Conservation (phyloP, 2,888 invertebrate genomes). For the Ormyrus pomaceus region DNA sequence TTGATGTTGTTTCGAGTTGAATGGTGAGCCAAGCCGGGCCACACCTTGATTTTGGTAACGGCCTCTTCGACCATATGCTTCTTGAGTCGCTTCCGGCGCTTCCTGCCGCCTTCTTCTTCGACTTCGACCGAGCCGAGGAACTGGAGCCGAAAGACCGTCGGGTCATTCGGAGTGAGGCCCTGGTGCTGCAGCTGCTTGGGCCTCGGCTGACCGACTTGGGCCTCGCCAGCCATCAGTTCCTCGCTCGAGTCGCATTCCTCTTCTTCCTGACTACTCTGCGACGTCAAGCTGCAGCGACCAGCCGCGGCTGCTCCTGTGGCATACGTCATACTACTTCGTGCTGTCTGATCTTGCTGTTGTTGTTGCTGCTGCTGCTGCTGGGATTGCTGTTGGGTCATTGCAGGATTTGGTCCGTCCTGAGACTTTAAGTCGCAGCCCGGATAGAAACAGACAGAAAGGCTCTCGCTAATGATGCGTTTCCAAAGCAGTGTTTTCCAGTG, state of each 20-base stretch:
- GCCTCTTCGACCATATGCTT: slow-evolving; percentile 93
- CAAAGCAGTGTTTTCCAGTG: slow-evolving; percentile 2
- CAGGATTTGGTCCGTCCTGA: slow-evolving; percentile 37
- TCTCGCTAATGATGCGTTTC: slow-evolving; percentile 18
- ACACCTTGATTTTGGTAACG: slow-evolving; percentile 89
- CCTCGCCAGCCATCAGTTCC: slow-evolving; percentile 68
- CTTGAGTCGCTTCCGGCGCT: slow-evolving; percentile 87
- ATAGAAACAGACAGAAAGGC: slow-evolving; percentile 25
- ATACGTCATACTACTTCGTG: slow-evolving; percentile 56
- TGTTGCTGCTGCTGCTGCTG: slow-evolving; percentile 3
- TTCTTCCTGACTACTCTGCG: slow-evolving; percentile 72
- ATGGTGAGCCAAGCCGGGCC: not conserved
- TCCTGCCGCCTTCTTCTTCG: slow-evolving; percentile 85
- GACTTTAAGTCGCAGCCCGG: slow-evolving; percentile 23
- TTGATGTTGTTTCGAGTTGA: too few species aligned
- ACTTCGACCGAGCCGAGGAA: slow-evolving; percentile 92
- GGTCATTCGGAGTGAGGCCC: slow-evolving; percentile 69
- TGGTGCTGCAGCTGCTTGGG: slow-evolving; percentile 63
- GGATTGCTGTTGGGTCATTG: slow-evolving; percentile 9
- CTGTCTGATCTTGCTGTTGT: not conserved
- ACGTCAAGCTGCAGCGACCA: slow-evolving; percentile 69
- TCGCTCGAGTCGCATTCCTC: slow-evolving; percentile 75
- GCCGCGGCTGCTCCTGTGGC: too few species aligned
- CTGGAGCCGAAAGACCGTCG: slow-evolving; percentile 86
- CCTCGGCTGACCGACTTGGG: slow-evolving; percentile 62